These are phyloP conservation scores for Pissodes strobi DNA, from an alignment of 1,140 invertebrate species.

Conservation along the genomic window DNA sequence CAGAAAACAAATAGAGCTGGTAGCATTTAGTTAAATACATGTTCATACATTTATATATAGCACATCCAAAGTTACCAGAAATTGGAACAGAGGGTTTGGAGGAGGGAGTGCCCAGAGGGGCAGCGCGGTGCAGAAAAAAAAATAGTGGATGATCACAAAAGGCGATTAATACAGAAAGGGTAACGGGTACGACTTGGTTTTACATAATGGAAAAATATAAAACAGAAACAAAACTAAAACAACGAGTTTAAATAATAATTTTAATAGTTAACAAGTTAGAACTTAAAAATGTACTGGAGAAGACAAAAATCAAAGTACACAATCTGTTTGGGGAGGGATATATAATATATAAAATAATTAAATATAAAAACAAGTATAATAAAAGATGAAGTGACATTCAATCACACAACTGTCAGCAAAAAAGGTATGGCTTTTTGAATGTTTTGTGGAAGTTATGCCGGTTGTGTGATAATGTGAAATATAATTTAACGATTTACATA, in stretches of 20 bases:
- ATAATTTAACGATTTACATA: conserved; percentile 55
- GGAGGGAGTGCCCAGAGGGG: conserved; percentile 37
- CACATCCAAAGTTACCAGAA: conserved; percentile 56
- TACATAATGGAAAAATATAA: conserved; percentile 52
- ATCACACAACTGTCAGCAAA: conserved; percentile 53
- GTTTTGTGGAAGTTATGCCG: conserved; percentile 43
- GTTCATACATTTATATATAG: conserved; percentile 59
- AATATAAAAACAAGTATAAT: conserved; percentile 43
- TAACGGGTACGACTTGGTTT: conserved; percentile 45
- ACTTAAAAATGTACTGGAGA: conserved; percentile 50
- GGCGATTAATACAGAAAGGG: conserved; percentile 46
- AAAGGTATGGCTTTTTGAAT: conserved; percentile 34
- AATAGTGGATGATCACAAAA: conserved; percentile 30
- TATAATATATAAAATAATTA: conserved; percentile 41
- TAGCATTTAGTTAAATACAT: conserved; percentile 58
- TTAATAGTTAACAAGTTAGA: conserved; percentile 56
- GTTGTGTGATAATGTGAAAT: conserved; percentile 56
- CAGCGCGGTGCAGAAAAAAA: conserved; percentile 52
- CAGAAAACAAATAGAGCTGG: conserved; percentile 57
- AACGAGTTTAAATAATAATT: conserved; percentile 56
- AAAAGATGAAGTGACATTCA: conserved; percentile 49
- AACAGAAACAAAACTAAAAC: conserved; percentile 52
- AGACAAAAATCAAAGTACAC: conserved; percentile 48
- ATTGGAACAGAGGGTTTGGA: conserved; percentile 47
- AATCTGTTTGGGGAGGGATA: conserved; percentile 35